Base-by-base conservation (phyloP, 2,888 invertebrate genomes). In the Athalia circularis region DNA sequence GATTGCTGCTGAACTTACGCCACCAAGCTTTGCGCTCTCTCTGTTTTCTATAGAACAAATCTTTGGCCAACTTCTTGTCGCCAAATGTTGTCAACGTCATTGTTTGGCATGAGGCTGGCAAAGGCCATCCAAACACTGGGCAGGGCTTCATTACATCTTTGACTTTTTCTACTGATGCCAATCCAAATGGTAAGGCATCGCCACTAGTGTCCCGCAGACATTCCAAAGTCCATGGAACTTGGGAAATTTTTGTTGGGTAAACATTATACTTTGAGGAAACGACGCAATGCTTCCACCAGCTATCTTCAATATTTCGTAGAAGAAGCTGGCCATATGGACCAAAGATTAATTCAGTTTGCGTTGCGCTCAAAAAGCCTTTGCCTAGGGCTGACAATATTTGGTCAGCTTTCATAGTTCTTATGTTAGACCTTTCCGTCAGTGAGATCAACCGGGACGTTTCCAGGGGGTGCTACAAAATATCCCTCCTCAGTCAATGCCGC, bases 381-480 rank as follows among this genome's bases (percentile, higher is more conserved):
- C 87, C 85, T 9, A 89, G 43, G 3, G 79, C 78, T 65, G 83
- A 85, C 7, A 89, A 74, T 7, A 88, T 79, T 11, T 80, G 77
- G n/a, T 85, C 81, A 11, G 87, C 70, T 13, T 59, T 87, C 84
- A 87, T 85, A n/a, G 6, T 7, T 4, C 54, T 54, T 11, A 8
- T 80, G 59, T 47, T 72, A 72, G 47, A 59, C 47, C 59, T 78
- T 15, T 47, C 50, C 64, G 70, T 61, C 57, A 77, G 75, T 62
- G 29, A 75, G 75, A 75, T 94, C 93, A 79, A 96, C 87, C 0
- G 96, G 95, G 85, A 96, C 95, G 88, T 96, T 96, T 83, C 97
- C 97, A 13, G 95, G 95, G 7, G 98, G 98, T 50, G 96, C 95
- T 11, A 98, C 95, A 92, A 97, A 98, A 89, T 97, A 98, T 84